phyloP scores from a whole-genome alignment of 2,113 vertebrate species.

The Myotis lucifugus region DNA sequence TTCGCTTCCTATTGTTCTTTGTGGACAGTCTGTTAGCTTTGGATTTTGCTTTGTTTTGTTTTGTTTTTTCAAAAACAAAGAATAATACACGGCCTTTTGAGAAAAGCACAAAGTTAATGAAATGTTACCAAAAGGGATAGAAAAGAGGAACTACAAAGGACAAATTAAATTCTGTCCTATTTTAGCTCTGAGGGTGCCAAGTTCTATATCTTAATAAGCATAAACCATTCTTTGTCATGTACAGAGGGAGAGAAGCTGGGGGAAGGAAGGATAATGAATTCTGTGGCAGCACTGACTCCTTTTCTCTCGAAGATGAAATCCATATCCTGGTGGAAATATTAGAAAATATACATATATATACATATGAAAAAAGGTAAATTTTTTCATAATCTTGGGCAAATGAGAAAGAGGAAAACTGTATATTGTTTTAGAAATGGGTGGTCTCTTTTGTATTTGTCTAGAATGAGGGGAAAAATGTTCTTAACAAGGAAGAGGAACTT shows the following conservation, averaged over 20 bases:
- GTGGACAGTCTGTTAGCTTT: slow-evolving; percentile 27
- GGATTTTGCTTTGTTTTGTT: slow-evolving; percentile 59
- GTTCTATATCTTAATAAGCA: slow-evolving; percentile 60
- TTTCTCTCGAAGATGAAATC: slow-evolving; percentile 10
- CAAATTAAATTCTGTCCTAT: slow-evolving; percentile 60
- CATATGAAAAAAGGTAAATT: not conserved
- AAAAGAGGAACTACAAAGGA: slow-evolving; percentile 65
- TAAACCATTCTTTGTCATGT: slow-evolving; percentile 53
- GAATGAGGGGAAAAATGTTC: not conserved
- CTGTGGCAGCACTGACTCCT: not conserved
- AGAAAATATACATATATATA: not conserved
- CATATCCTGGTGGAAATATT: slow-evolving; percentile 8
- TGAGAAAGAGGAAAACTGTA: not conserved
- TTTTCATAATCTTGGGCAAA: slow-evolving; percentile 21
- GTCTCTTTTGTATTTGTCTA: slow-evolving; percentile 21
- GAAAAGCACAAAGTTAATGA: slow-evolving; percentile 63
- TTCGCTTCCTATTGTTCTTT: slow-evolving; percentile 67
- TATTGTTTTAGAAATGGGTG: not conserved
- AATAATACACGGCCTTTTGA: slow-evolving; percentile 63
- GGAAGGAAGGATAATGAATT: slow-evolving; percentile 10
- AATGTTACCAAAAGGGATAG: slow-evolving; percentile 65
- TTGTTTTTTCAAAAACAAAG: slow-evolving; percentile 69
- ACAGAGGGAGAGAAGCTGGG: not conserved
- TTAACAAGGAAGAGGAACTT: not conserved
- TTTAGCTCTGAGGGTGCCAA: slow-evolving; percentile 22